A percentile compares a stretch with the other conserved stretches of the same genome.
These are phyloP conservation scores for Julus scanicus DNA, from an alignment of 2,888 invertebrate genomes.

Conservation along the genomic window DNA sequence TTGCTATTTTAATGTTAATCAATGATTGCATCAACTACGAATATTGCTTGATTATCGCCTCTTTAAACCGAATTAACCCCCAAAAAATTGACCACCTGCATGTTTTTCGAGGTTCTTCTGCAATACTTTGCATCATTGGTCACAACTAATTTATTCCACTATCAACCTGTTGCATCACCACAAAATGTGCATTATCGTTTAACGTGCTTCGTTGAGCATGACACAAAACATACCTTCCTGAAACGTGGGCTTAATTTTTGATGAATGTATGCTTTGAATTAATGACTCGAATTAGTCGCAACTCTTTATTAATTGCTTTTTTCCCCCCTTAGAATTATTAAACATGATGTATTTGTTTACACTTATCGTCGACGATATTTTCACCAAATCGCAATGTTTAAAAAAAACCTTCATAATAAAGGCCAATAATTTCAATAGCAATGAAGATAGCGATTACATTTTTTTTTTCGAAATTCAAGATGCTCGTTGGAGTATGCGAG, in stretches of 20 bases:
- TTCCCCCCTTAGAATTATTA: neutral
- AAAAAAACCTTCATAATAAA: neutral
- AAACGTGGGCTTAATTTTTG: neutral
- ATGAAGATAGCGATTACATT: neutral
- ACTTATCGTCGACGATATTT: neutral
- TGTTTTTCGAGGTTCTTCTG: no score
- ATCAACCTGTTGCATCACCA: constrained; percentile 8
- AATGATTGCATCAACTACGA: no score
- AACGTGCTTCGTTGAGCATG: constrained; percentile 28
- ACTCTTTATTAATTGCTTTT: neutral
- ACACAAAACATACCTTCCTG: neutral
- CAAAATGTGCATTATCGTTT: neutral
- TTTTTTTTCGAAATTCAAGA: neutral
- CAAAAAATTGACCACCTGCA: no score
- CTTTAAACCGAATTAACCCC: no score
- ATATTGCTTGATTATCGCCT: no score
- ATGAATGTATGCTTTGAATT: neutral
- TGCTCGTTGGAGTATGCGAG: neutral
- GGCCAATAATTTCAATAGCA: neutral
- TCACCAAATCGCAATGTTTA: neutral
- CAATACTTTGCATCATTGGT: no score
- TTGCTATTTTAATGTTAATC: no score
- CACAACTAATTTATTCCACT: no score
- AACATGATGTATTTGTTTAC: neutral
- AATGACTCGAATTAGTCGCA: neutral